Evolutionary conservation across 2,113 vertebrate species (phyloP), one percentile per base, ranked within the genome.

Genomic region (Peromyscus maniculatus): DNA sequence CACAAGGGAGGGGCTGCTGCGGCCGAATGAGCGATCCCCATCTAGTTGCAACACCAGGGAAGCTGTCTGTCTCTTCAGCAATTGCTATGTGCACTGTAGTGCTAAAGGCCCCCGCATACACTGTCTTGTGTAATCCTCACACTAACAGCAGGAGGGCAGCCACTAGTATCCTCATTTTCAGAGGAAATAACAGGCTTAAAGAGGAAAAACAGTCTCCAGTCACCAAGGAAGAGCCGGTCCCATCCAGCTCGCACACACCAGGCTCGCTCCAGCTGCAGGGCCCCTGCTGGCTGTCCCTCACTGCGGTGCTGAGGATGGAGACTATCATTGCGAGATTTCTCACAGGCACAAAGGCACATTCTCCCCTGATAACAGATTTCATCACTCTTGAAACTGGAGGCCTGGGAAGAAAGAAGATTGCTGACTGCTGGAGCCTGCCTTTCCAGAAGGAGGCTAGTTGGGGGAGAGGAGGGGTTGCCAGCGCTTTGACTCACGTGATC

Each of bases 291-390:
- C 74, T 26, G 4, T 78, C 82, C 72, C 87, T 87, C 87, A 28
- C 78, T 28, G 4, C 5, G 7, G 17, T 28, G 83, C 62, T 0
- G 33, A 46, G 78, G 92, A 97, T 0, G 0, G 97, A 91, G 87
- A 79, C 86, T 96, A 91, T 97, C 94, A 9, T 16, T 83, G 67
- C 93, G 71, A 69, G 77, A 91, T 89, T 93, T 96, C 87, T 80
- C 84, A 78, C 89, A 52, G 59, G 89, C 80, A 79, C 11, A 82
- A 95, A 94, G 94, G 82, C 83, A 9, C 59, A 17, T 95, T 87
- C 91, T 95, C 96, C 92, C 43, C 39, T 19, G 96, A 97, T 97
- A 97, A 93, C 82, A 94, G 96, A 80, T 94, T 93, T 93, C 89
- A 75, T 84, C 71, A 59, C 97, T 98, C 86, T n/a, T 75, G 91